phyloP scores from a whole-genome alignment of 2,113 vertebrate genomes.

The Dasyurus viverrinus region DNA sequence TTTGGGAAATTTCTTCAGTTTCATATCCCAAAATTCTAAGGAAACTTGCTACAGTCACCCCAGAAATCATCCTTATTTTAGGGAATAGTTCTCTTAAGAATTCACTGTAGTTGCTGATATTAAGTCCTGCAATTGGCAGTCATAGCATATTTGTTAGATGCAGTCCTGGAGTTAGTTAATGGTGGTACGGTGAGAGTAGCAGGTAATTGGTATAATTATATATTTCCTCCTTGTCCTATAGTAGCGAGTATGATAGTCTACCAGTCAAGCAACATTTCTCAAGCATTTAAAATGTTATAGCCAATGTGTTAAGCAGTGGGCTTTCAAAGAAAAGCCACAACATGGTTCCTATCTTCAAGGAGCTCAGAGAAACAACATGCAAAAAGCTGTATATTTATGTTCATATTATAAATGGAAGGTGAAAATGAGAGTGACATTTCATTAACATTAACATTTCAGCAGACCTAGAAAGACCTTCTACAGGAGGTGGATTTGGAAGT shows the following conservation, averaged over 20 bases:
- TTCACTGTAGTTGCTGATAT: background rate
- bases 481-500: background rate
- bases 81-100: background rate
- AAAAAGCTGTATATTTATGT: background rate
- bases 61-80: background rate
- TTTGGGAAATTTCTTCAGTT: background rate
- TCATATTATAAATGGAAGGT: background rate
- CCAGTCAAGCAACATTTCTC: background rate
- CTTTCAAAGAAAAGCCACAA: background rate
- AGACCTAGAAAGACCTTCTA: background rate
- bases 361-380: background rate
- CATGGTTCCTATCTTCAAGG: background rate
- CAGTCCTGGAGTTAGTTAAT: background rate
- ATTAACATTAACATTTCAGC: background rate
- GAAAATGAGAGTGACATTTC: background rate
- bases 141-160: background rate
- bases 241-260: constrained; percentile 31
- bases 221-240: constrained; percentile 7
- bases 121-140: background rate
- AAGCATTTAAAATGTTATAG: background rate
- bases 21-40: background rate
- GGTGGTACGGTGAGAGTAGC: background rate
- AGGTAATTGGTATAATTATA: background rate
- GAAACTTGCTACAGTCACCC: background rate
- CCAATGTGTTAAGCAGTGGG: background rate